These are phyloP conservation scores for Andrena flavipes DNA, from an alignment of 2,888 invertebrate species.

Conservation along the genomic window DNA sequence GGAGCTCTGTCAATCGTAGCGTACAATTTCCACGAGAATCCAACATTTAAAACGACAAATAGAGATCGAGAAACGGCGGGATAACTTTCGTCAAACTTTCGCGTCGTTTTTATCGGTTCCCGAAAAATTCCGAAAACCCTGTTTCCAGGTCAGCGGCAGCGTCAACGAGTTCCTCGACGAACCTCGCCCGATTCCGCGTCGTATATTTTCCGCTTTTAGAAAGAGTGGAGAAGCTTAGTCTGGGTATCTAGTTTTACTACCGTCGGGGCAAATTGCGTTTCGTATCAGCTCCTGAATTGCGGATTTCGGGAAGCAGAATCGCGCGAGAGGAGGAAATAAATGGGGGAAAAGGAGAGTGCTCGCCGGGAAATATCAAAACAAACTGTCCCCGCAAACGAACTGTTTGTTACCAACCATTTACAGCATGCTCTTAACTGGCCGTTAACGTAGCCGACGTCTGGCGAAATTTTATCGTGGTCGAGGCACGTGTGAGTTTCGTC, in stretches of 20 bases:
- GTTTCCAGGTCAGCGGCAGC: conserved; percentile 58
- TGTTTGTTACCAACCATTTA: background rate
- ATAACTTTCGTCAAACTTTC: conserved; percentile 38
- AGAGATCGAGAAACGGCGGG: conserved; percentile 37
- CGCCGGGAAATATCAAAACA: conserved; percentile 3
- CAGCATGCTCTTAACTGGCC: conserved; percentile 21
- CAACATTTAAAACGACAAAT: conserved; percentile 25
- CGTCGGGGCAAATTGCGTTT: conserved; percentile 59
- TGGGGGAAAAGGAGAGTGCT: conserved; percentile 18
- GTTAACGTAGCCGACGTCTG: conserved; percentile 3
- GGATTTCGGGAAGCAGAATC: conserved; percentile 47
- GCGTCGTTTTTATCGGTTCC: conserved; percentile 46
- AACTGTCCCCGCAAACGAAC: background rate
- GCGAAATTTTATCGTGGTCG: conserved; percentile 20
- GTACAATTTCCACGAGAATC: conserved; percentile 15
- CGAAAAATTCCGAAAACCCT: conserved; percentile 43
- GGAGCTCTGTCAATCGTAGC: background rate
- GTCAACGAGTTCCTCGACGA: conserved; percentile 56
- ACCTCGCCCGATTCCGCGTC: conserved; percentile 46
- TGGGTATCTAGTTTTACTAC: conserved; percentile 52
- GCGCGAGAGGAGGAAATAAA: conserved; percentile 10
- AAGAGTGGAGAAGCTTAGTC: conserved; percentile 38
- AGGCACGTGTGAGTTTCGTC: background rate
- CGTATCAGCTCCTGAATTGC: conserved; percentile 58
- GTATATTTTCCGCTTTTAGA: conserved; percentile 51